Conservation (phyloP, 1,140 invertebrate genomes). For the Homarus americanus region DNA sequence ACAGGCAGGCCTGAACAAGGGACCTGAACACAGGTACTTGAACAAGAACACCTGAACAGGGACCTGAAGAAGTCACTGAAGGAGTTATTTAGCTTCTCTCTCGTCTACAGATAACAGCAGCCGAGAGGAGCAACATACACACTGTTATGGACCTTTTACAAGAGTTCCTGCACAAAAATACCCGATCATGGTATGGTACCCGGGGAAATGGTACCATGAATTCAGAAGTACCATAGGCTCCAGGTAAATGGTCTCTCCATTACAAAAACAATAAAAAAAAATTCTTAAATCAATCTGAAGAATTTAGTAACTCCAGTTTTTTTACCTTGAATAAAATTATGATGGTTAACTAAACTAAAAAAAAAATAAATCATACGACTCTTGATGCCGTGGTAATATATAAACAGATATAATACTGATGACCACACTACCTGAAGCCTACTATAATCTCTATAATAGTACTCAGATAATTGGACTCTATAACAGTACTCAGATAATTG, state of each 20-base stretch:
- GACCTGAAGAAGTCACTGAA: not conserved
- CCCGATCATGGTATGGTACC: slow-evolving; percentile 40
- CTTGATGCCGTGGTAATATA: too few relatives aligned
- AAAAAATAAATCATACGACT: too few relatives aligned
- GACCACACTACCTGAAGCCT: not conserved
- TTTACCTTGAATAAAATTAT: too few relatives aligned
- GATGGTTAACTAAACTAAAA: too few relatives aligned
- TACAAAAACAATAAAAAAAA: not conserved
- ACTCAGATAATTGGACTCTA: too few relatives aligned
- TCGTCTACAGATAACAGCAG: not conserved
- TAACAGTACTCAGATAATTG: not conserved
- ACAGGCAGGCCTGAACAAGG: slow-evolving; percentile 37
- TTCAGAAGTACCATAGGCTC: not conserved
- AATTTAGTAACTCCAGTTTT: too few relatives aligned
- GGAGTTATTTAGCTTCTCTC: not conserved
- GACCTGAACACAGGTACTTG: slow-evolving; percentile 15
- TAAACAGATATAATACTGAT: too few relatives aligned
- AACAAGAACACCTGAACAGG: not conserved
- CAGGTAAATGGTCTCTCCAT: not conserved
- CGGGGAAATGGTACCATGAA: slow-evolving; percentile 22
- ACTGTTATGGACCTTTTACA: not conserved
- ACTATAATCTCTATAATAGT: not conserved
- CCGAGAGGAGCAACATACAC: not conserved
- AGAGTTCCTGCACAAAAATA: slow-evolving; percentile 46
- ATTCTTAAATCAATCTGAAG: not conserved